These are phyloP conservation scores for Plectus sambesii DNA, from an alignment of 1,140 invertebrate genomes.

Conservation along the genomic window DNA sequence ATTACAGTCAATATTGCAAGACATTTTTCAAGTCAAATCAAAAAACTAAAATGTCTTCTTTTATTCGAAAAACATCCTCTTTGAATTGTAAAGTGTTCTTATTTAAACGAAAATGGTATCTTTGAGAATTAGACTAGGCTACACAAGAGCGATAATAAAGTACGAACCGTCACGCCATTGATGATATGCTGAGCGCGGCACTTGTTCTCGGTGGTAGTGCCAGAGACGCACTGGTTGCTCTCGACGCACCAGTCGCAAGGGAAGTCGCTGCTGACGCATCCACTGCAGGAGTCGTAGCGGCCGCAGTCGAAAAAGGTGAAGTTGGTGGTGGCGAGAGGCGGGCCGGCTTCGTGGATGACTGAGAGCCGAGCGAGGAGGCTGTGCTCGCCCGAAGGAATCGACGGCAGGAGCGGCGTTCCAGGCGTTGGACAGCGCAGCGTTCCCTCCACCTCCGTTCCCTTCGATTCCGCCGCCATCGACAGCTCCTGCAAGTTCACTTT, in stretches of 20 bases:
- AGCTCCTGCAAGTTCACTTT: too few relatives aligned
- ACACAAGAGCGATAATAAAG: constrained; percentile 3
- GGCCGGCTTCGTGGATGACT: constrained; percentile 23
- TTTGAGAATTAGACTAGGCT: background rate
- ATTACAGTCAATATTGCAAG: too few relatives aligned
- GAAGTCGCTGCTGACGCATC: constrained; percentile 47
- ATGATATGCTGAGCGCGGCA: constrained; percentile 39
- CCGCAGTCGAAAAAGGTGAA: constrained; percentile 44
- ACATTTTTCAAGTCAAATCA: too few relatives aligned
- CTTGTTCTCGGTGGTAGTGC: constrained; percentile 39
- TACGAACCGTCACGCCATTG: constrained; percentile 29
- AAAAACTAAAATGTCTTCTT: too few relatives aligned
- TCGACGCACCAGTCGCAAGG: constrained; percentile 48
- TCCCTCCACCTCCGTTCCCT: constrained; percentile 8
- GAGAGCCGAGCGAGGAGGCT: constrained; percentile 13
- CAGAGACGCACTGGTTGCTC: constrained; percentile 32
- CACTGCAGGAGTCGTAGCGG: constrained; percentile 41
- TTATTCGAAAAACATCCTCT: too few relatives aligned
- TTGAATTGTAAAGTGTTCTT: too few relatives aligned
- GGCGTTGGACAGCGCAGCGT: constrained; percentile 30
- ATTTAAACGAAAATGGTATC: background rate
- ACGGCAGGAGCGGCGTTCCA: constrained; percentile 16
- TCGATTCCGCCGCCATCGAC: too few relatives aligned
- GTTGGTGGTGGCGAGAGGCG: constrained; percentile 37
- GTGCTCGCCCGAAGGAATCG: constrained; percentile 1